A percentile compares a stretch with the other conserved stretches of the same genome.
phyloP scores from a whole-genome alignment of 2,113 vertebrate genomes.

The Poeciliopsis turrubarensis region DNA sequence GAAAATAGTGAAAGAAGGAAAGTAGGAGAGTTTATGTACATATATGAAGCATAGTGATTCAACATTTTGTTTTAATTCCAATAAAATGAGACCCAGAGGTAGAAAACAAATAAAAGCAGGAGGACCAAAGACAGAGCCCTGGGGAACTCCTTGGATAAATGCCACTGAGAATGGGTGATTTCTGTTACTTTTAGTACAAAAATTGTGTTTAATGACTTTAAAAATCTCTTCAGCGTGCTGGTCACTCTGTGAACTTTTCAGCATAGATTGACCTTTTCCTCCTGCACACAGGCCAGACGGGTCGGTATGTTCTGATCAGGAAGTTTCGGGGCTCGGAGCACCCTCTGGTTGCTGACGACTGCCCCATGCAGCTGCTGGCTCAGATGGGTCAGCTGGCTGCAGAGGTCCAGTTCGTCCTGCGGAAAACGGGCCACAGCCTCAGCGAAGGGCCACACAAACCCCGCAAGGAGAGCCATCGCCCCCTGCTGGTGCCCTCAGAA shows the following conservation, averaged over 20 bases:
- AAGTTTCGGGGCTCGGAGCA: conserved; percentile 87
- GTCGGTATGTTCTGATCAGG: conserved; percentile 90
- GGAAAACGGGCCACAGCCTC: conserved; percentile 84
- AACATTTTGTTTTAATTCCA: neutral
- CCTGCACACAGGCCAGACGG: conserved; percentile 86
- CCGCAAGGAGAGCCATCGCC: neutral
- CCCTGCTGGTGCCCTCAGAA: conserved; percentile 63
- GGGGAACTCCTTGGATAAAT: neutral
- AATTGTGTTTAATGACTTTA: neutral
- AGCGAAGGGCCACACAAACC: conserved; percentile 70
- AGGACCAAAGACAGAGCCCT: neutral
- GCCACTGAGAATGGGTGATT: no score
- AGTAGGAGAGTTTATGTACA: neutral
- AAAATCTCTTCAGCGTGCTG: neutral
- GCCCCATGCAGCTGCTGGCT: conserved; percentile 85
- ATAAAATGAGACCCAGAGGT: neutral
- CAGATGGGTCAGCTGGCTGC: conserved; percentile 87
- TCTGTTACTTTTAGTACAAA: no score
- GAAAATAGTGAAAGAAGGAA: neutral
- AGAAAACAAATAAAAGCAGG: neutral
- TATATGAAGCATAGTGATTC: neutral
- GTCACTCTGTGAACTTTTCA: neutral
- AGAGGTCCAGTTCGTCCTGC: conserved; percentile 89
- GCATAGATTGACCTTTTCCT: neutral
- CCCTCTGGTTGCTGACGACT: conserved; percentile 85